Percentiles rank a stretch among this genome's conserved stretches.
Evolutionary conservation across 2,888 invertebrate species (phyloP).

Genomic region (Hetaerina titia): DNA sequence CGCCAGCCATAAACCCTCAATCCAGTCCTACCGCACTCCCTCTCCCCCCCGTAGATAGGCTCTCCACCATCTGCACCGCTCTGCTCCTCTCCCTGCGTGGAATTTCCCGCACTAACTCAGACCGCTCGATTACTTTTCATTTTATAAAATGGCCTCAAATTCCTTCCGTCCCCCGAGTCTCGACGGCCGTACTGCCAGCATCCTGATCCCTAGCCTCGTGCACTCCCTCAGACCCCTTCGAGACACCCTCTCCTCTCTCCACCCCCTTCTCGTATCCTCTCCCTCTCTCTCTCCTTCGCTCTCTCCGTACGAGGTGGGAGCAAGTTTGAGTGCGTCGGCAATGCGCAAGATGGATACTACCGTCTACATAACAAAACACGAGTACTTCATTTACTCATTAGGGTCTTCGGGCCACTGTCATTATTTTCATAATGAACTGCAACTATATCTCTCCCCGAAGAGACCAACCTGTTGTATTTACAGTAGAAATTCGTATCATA

Average conservation of each 20-base stretch:
- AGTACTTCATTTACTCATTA: neutral
- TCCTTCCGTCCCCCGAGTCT: neutral
- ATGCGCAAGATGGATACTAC: neutral
- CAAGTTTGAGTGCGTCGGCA: neutral
- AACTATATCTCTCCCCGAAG: neutral
- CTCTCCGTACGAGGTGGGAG: neutral
- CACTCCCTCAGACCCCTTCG: neutral
- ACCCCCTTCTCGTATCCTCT: neutral
- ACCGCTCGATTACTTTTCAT: neutral
- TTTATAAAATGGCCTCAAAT: slow-evolving; percentile 9
- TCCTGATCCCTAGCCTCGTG: neutral
- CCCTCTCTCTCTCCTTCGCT: neutral
- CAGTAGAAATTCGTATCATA: neutral
- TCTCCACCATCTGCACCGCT: neutral
- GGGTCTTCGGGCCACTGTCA: neutral
- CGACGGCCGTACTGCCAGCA: neutral
- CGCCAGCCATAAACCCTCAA: neutral
- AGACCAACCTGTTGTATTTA: neutral
- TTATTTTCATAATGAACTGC: neutral
- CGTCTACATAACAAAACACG: neutral
- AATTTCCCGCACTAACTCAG: neutral
- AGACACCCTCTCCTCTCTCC: neutral
- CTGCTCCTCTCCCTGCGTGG: neutral
- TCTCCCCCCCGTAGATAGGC: neutral
- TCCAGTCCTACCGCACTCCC: neutral